Conservation (phyloP, 2,113 vertebrate species). For the Crotalus viridis region DNA sequence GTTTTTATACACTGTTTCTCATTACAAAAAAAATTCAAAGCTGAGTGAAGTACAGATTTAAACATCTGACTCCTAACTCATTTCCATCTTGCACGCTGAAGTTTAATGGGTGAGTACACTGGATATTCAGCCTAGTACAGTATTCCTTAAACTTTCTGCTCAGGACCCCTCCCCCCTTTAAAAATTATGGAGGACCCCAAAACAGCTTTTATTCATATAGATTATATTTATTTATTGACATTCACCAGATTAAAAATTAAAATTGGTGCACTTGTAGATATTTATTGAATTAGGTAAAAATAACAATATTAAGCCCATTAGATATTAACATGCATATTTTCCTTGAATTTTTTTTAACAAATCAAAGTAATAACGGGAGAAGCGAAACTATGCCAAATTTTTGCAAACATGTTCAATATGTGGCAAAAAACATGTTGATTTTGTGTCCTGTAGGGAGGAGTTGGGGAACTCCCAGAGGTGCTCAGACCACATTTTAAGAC, state of each 20-base stretch:
- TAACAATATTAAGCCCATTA: neutral
- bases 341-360: neutral
- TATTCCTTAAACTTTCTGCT: neutral
- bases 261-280: neutral
- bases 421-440: neutral
- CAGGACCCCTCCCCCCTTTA: neutral
- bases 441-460: neutral
- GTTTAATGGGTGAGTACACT: neutral
- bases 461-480: neutral
- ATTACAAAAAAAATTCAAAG: neutral
- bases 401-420: neutral
- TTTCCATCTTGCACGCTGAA: neutral
- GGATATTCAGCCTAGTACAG: neutral
- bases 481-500: neutral
- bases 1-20: neutral
- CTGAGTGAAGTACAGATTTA: neutral
- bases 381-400: neutral
- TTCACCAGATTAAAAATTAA: neutral
- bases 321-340: neutral
- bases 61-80: neutral
- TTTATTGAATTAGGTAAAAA: neutral
- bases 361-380: neutral
- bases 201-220: neutral
- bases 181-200: neutral
- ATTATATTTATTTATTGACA: neutral